Conservation (phyloP, 1,140 invertebrate species). For the Sycophila sp. region DNA sequence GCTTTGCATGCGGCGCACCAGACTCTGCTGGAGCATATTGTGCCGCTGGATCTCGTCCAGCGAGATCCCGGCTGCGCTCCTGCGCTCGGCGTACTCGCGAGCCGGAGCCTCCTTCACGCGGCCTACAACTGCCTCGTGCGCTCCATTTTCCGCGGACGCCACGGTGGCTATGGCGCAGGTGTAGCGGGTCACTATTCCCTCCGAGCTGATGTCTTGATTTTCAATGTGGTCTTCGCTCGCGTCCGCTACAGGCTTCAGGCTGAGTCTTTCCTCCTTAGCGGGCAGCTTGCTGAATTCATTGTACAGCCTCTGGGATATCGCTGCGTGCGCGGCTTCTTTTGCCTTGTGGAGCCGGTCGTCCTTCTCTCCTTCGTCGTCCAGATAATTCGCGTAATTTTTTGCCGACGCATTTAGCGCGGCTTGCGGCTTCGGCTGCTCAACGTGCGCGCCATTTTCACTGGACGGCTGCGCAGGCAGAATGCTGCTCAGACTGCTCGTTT, state of each 20-base stretch:
- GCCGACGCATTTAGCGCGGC: too few species aligned
- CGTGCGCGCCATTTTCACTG: not conserved
- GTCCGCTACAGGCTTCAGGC: not conserved
- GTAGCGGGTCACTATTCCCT: slow-evolving; percentile 59
- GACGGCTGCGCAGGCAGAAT: not conserved
- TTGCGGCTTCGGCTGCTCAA: not conserved
- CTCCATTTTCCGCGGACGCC: slow-evolving; percentile 43
- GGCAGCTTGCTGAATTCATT: slow-evolving; percentile 31
- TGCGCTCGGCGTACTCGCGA: not conserved
- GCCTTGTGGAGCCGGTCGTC: too few species aligned
- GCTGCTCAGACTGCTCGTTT: slow-evolving; percentile 34
- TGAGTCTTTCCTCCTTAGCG: not conserved
- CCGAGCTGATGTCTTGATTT: slow-evolving; percentile 61
- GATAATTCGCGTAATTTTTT: too few species aligned
- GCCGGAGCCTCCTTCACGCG: slow-evolving; percentile 18
- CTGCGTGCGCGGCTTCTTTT: too few species aligned
- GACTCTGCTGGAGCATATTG: slow-evolving; percentile 57
- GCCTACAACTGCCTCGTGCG: not conserved
- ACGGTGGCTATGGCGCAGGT: slow-evolving; percentile 59
- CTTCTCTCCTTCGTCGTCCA: too few species aligned
- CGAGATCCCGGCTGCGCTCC: not conserved
- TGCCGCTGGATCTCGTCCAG: slow-evolving; percentile 54
- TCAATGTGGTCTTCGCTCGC: slow-evolving; percentile 53
- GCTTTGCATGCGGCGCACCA: slow-evolving; percentile 52
- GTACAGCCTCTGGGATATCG: slow-evolving; percentile 26